phyloP scores from a whole-genome alignment of 2,113 vertebrate genomes.

The Bubo scandiacus region DNA sequence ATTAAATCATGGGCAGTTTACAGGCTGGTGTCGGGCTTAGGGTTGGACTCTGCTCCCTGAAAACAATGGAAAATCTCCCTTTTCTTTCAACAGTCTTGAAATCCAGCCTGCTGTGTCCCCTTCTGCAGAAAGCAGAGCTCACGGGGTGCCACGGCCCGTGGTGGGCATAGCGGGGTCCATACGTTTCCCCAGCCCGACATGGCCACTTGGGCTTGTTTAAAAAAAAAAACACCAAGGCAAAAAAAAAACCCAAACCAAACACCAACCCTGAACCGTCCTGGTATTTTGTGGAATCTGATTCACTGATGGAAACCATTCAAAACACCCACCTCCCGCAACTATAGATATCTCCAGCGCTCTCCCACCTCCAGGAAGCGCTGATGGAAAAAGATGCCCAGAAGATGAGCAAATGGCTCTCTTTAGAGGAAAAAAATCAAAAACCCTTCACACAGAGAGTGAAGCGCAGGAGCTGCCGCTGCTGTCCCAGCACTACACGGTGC shows the following conservation, averaged over 20 bases:
- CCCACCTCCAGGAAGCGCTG: conserved; percentile 45
- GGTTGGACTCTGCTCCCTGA: neutral
- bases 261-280: neutral
- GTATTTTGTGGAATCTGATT: conserved; percentile 37
- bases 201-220: neutral
- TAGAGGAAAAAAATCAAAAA: neutral
- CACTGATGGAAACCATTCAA: conserved; percentile 53
- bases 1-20: neutral
- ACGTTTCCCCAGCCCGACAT: fast-evolving
- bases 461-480: neutral
- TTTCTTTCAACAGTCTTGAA: neutral
- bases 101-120: neutral
- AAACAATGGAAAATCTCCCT: neutral
- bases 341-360: conserved; percentile 29
- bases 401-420: conserved; percentile 8
- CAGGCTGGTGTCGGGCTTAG: neutral
- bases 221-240: neutral
- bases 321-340: conserved; percentile 25
- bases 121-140: neutral
- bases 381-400: conserved; percentile 42
- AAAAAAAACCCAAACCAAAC: neutral
- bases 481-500: fast-evolving
- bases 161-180: fast-evolving
- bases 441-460: neutral
- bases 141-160: fast-evolving